Evolutionary conservation across 2,888 invertebrate species (phyloP).

Genomic region (Sinopyrophorus schimmeli): DNA sequence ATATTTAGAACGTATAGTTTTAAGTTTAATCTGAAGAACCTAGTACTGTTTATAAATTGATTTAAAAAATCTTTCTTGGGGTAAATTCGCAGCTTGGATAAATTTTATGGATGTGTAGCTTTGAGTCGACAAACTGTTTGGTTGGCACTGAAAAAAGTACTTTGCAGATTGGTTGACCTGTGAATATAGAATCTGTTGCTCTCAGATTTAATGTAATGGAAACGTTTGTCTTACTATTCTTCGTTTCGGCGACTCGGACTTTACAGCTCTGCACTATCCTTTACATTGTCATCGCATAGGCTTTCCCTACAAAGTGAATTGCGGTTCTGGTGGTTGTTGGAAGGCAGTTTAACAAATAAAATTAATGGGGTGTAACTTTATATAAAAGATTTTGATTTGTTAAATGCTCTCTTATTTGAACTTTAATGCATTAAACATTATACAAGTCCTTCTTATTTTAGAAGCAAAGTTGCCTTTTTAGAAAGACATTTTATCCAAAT

Average conservation of each 20-base stretch:
- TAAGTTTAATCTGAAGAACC: too few relatives aligned
- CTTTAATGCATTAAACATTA: too few relatives aligned
- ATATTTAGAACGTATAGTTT: too few relatives aligned
- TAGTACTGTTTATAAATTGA: too few relatives aligned
- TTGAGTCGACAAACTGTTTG: slow-evolving; percentile 20
- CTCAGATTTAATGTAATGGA: slow-evolving; percentile 36
- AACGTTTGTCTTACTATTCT: slow-evolving; percentile 34
- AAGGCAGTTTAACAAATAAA: slow-evolving; percentile 30
- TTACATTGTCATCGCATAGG: slow-evolving; percentile 27
- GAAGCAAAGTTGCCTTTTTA: too few relatives aligned
- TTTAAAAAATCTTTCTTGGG: too few relatives aligned
- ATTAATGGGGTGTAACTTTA: slow-evolving; percentile 33
- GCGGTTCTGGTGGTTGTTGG: slow-evolving; percentile 23
- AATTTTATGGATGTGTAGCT: too few relatives aligned
- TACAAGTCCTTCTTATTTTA: too few relatives aligned
- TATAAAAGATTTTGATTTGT: background rate
- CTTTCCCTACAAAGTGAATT: slow-evolving; percentile 24
- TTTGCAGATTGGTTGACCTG: slow-evolving; percentile 39
- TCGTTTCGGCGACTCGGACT: slow-evolving; percentile 21
- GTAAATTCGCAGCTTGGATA: too few relatives aligned
- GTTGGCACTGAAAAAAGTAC: slow-evolving; percentile 33
- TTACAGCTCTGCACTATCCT: slow-evolving; percentile 24
- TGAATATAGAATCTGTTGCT: slow-evolving; percentile 31
- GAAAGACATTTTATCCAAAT: too few relatives aligned
- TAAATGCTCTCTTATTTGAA: too few relatives aligned